phyloP scores from a whole-genome alignment of 92 coral and sea anemone genomes.

The Porites cylindrica region DNA sequence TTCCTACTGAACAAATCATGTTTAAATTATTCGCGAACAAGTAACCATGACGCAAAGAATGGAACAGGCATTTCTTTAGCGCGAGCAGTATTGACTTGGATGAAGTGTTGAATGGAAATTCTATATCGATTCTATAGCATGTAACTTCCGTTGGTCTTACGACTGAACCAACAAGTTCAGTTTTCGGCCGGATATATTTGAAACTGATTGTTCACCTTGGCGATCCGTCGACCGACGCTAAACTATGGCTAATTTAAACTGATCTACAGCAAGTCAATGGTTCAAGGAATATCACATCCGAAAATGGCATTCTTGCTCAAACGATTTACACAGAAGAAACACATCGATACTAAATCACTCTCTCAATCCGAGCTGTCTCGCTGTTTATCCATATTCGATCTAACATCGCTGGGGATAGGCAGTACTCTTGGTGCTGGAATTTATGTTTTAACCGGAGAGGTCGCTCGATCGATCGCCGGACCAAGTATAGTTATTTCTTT shows the following conservation, averaged over 20 bases:
- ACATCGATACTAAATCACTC: not conserved
- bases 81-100: too few species aligned
- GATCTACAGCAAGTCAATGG: not conserved
- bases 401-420: slow-evolving; percentile 9
- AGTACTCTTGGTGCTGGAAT: slow-evolving; percentile 25
- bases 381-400: not conserved
- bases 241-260: not conserved
- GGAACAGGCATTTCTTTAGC: not conserved
- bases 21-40: not conserved
- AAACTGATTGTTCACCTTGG: not conserved
- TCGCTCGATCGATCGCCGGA: slow-evolving; percentile 76
- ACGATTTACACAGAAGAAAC: not conserved
- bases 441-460: slow-evolving; percentile 73
- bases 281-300: not conserved
- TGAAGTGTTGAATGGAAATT: too few species aligned
- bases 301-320: not conserved
- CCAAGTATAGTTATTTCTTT: slow-evolving; percentile 76
- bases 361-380: not conserved
- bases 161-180: not conserved
- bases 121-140: too few species aligned
- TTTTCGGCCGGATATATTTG: not conserved
- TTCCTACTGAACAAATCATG: not conserved
- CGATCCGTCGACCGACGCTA: not conserved
- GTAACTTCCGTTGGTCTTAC: not conserved
- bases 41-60: not conserved